Base-by-base conservation (phyloP, 2,797 vertebrate genomes). In the Cygnus olor region DNA sequence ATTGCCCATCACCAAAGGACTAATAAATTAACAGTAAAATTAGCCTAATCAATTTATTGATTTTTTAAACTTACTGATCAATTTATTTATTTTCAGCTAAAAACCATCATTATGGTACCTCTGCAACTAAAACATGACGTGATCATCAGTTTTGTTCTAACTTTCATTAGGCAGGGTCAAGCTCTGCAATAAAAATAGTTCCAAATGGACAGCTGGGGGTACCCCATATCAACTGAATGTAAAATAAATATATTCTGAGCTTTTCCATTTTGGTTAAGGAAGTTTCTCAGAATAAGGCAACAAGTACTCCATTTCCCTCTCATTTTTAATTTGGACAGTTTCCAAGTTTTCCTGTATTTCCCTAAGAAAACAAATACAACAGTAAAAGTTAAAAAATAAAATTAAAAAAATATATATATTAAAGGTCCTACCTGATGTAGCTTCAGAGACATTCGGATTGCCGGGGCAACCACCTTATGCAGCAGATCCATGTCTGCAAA, bases 371-470 rank as follows among this genome's bases (percentile, higher is more conserved):
- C 24, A 82, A 51, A 47, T 12, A 11, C 6, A 36, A 27, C 1
- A 85, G 10, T 44, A 61, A 51, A 81, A 51, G 49, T 21, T 65
- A 30, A 57, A 93, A 81, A 60, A 28, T 28, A 28, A 53, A 44
- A 53, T 28, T 28, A 2, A 51, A 25, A 25, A 25, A 32, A 53
- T 90, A 81, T 57, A 10, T 9, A 14, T 14, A 49, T 9, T 5
- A 51, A 53, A 47, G 34, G 5, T 44, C 38, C 68, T 94, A 99
- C 99, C 99, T 99, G 99, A 93, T 99, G 99, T 53, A 99, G 98
- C 90, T 99, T 99, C 95, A 99, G 98, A 80, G 99, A 99, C 99
- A 99, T 99, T 92, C 99, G 98, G 71, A 99, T 98, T 5, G 99
- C 99, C 0, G 99, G 99, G 42, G 98, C 99, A 22, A 99, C 98